Base-by-base conservation (phyloP, 1,140 invertebrate genomes). In the Galendromus occidentalis region DNA sequence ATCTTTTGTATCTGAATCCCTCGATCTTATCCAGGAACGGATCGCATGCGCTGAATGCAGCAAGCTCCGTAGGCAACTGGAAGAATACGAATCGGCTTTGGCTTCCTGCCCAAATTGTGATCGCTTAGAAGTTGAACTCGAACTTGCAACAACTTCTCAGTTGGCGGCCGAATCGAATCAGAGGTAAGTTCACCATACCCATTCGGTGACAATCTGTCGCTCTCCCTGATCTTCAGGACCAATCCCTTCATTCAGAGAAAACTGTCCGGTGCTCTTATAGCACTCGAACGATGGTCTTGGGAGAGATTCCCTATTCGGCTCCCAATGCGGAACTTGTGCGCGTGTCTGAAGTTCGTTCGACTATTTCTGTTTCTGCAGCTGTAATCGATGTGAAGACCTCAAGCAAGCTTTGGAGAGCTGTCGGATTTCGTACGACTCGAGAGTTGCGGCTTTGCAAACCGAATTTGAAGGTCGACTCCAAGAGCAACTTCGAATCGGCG, bases 351-450 rank as follows among this genome's bases (percentile, higher is more conserved):
- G 33, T 39, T 39, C 33, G 4, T 4, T 9, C 9, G 9, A 39
- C 33, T 9, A 39, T 6, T 39, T 9, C 9, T 59, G 2, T 59
- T 59, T 25, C 51, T 7, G 25, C 22, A 59, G 51, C 25, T 59
- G 51, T 25, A 59, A 59, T 33, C 14, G 51, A 17, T 59, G 51
- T 33, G 51, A 59, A 59, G 51, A 59, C 25, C 51, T 59, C 14
- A 25, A 59, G 9, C 51, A 14, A 9, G 51, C 51, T 14, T 22
- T 59, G 14, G 51, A 59, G 2, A 33, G 25, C 20, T 25, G 25
- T 59, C 12, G 51, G 25, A 59, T 29, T 22, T 59, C 51, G 22
- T 59, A 59, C 51, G 51, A 59, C 25, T 17, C 51, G 12, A 17
- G 51, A 25, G 51, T 59, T 1, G 51, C 51, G 14, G 33, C 25